Percentiles rank a stretch among this genome's conserved stretches.
These are phyloP conservation scores for Scomber japonicus DNA, from an alignment of 2,113 vertebrate species.

Conservation along the genomic window DNA sequence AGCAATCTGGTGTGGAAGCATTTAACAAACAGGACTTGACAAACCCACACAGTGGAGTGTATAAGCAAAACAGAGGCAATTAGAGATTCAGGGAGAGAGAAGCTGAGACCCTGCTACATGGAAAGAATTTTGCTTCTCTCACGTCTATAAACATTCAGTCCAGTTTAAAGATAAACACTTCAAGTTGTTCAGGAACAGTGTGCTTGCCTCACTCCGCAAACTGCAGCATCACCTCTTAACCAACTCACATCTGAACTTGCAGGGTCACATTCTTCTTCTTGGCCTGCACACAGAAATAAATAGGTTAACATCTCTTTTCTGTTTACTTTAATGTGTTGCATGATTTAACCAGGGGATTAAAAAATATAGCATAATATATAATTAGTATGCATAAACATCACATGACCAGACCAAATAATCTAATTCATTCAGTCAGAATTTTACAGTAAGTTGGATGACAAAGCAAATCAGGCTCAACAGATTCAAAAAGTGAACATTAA, in stretches of 20 bases:
- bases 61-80: slow-evolving; percentile 17
- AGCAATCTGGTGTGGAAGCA: not conserved
- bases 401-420: too few relatives aligned
- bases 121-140: slow-evolving; percentile 54
- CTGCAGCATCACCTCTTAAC: not conserved
- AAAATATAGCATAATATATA: not conserved
- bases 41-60: slow-evolving; percentile 15
- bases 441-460: too few relatives aligned
- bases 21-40: not conserved
- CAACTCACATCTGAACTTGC: not conserved
- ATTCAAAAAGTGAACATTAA: too few relatives aligned
- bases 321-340: too few relatives aligned
- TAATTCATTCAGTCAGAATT: too few relatives aligned
- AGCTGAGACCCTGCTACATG: not conserved
- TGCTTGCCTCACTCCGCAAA: slow-evolving; percentile 17
- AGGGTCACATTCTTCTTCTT: not conserved
- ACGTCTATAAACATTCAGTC: slow-evolving; percentile 62
- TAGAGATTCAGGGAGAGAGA: slow-evolving; percentile 17
- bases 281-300: not conserved
- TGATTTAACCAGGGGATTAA: not conserved
- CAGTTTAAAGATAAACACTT: slow-evolving; percentile 67
- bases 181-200: slow-evolving; percentile 40
- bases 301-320: not conserved
- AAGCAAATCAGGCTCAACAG: too few relatives aligned
- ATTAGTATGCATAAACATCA: not conserved